Conservation (phyloP, 2,797 vertebrate species). For the Gastrophryne carolinensis region DNA sequence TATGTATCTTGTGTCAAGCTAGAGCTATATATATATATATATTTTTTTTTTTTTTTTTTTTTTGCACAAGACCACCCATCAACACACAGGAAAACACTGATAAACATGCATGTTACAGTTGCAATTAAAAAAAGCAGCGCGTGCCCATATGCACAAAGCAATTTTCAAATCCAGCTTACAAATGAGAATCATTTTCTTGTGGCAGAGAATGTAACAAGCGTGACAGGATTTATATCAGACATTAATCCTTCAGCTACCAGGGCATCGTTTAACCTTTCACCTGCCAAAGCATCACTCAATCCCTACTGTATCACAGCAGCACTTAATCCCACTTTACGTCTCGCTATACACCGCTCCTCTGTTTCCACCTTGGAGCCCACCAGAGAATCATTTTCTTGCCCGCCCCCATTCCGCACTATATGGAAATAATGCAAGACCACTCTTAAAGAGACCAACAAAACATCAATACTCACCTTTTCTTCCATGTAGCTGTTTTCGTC, state of each 20-base stretch:
- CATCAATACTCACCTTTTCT: no score
- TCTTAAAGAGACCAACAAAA: no score
- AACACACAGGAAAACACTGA: background rate
- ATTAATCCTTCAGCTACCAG: conserved; percentile 24
- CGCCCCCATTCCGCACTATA: no score
- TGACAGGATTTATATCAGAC: conserved; percentile 43
- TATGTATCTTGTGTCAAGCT: background rate
- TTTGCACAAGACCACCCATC: background rate
- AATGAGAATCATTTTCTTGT: conserved; percentile 33
- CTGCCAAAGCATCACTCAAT: background rate
- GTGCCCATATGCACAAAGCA: background rate
- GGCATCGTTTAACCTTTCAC: conserved; percentile 33
- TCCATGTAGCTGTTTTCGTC: no score
- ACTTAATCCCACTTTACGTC: no score
- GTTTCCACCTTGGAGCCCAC: background rate
- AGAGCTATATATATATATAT: background rate
- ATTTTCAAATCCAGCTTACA: conserved; percentile 23
- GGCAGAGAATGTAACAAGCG: conserved; percentile 29
- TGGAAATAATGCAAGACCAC: no score
- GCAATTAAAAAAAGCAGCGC: background rate
- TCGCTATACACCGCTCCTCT: background rate
- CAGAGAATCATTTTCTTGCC: background rate
- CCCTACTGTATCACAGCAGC: background rate
- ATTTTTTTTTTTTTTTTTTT: no score
- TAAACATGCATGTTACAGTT: background rate